Evolutionary conservation across 2,888 invertebrate genomes (phyloP).

Genomic region (Chouioia cunea): DNA sequence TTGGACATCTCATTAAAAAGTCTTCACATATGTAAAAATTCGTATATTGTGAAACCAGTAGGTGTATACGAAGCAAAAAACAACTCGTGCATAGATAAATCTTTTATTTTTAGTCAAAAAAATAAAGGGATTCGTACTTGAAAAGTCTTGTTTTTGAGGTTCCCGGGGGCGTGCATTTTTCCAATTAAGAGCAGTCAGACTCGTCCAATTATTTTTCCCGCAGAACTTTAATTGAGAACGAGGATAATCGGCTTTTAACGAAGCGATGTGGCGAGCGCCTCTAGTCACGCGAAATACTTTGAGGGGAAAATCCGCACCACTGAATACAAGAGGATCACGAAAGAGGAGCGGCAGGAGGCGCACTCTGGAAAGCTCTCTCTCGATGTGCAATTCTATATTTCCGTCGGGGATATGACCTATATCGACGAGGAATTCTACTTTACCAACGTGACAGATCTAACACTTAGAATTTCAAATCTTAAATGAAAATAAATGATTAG

Average conservation of each 20-base stretch:
- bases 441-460: constrained; percentile 3
- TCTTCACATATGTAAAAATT: too few relatives aligned
- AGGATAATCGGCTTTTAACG: constrained; percentile 53
- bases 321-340: neutral
- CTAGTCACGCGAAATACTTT: constrained; percentile 49
- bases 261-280: constrained; percentile 43
- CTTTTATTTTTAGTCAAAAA: too few relatives aligned
- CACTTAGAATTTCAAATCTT: neutral
- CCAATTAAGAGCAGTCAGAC: constrained; percentile 41
- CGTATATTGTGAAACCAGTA: too few relatives aligned
- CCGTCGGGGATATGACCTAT: constrained; percentile 11
- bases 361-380: constrained; percentile 18
- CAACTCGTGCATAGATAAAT: too few relatives aligned
- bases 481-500: too few relatives aligned
- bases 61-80: too few relatives aligned
- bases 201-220: constrained; percentile 53
- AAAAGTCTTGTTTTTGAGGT: neutral
- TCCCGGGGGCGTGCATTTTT: constrained; percentile 47
- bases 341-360: constrained; percentile 11
- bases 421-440: constrained; percentile 22
- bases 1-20: too few relatives aligned
- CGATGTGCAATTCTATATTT: constrained; percentile 14
- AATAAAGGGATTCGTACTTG: too few relatives aligned
- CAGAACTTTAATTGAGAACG: constrained; percentile 52
- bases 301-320: too few relatives aligned